Conservation (phyloP, 2,888 invertebrate species). For the Choristoneura rosaceana region DNA sequence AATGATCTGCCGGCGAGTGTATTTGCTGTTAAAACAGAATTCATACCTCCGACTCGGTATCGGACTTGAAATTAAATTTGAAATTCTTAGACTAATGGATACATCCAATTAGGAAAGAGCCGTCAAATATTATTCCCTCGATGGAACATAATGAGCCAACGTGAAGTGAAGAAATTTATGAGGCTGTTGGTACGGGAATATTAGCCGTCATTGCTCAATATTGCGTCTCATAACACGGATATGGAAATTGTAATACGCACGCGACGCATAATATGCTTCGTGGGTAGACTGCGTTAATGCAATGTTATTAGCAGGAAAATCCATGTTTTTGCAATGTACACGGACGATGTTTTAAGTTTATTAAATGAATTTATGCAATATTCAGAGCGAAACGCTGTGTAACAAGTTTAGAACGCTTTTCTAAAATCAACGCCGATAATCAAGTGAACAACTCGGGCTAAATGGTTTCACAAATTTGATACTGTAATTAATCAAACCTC, state of each 20-base stretch:
- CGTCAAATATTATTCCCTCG: conserved; percentile 51
- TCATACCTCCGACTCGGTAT: conserved; percentile 24
- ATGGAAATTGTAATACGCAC: conserved; percentile 50
- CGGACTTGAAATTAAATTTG: conserved; percentile 51
- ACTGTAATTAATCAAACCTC: conserved; percentile 36
- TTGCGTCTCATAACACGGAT: conserved; percentile 53
- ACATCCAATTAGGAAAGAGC: conserved; percentile 56
- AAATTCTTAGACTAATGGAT: conserved; percentile 48
- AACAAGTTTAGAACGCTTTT: neutral
- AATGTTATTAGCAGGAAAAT: conserved; percentile 9
- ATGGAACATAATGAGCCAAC: conserved; percentile 51
- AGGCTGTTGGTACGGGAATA: conserved; percentile 48
- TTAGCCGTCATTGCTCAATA: conserved; percentile 56
- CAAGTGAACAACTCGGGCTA: conserved; percentile 17
- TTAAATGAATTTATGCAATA: neutral
- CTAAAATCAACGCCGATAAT: conserved; percentile 13
- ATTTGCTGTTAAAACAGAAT: conserved; percentile 32
- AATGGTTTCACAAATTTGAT: conserved; percentile 33
- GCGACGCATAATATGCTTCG: conserved; percentile 24
- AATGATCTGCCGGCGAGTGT: conserved; percentile 39
- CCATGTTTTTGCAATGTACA: neutral
- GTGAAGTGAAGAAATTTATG: conserved; percentile 31
- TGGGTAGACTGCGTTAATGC: conserved; percentile 25
- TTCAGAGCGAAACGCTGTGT: neutral
- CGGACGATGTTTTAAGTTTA: neutral